A percentile compares a stretch with the other conserved stretches of the same genome.
Conservation (phyloP, 1,140 invertebrate species). For the Monochamus saltuarius region DNA sequence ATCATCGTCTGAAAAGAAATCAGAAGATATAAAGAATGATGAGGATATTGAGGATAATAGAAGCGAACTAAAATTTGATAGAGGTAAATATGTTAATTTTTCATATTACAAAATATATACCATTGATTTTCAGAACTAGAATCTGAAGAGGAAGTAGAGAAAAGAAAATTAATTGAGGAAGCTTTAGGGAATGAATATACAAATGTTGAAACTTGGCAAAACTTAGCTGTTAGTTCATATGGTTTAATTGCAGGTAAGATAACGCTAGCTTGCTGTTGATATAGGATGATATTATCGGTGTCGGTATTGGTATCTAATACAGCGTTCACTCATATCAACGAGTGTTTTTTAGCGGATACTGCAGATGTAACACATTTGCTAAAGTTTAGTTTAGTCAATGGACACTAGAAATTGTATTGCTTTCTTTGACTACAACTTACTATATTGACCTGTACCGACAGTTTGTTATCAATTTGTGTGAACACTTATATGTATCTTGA, state of each 20-base stretch:
- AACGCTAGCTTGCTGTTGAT: background rate
- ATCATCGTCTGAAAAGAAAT: constrained; percentile 30
- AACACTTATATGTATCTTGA: too few species aligned
- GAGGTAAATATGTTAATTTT: constrained; percentile 42
- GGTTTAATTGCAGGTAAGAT: constrained; percentile 61
- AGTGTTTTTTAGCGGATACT: too few species aligned
- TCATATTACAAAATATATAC: constrained; percentile 10
- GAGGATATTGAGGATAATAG: constrained; percentile 47
- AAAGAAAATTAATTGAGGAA: constrained; percentile 51
- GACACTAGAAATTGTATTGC: too few species aligned
- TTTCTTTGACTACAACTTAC: too few species aligned
- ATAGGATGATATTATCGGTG: too few species aligned
- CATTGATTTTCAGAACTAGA: constrained; percentile 48
- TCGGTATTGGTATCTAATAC: too few species aligned
- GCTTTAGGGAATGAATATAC: constrained; percentile 50
- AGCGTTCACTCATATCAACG: too few species aligned
- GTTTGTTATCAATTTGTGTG: too few species aligned
- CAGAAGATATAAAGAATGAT: constrained; percentile 27
- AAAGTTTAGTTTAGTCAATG: too few species aligned
- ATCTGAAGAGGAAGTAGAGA: constrained; percentile 51
- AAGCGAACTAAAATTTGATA: constrained; percentile 55
- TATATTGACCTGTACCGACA: too few species aligned
- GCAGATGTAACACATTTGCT: too few species aligned
- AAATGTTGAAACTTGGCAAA: constrained; percentile 55
- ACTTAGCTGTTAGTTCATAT: constrained; percentile 58